These are phyloP conservation scores for Sinocyclocheilus anophthalmus DNA, from an alignment of 2,113 vertebrate genomes.

Conservation along the genomic window DNA sequence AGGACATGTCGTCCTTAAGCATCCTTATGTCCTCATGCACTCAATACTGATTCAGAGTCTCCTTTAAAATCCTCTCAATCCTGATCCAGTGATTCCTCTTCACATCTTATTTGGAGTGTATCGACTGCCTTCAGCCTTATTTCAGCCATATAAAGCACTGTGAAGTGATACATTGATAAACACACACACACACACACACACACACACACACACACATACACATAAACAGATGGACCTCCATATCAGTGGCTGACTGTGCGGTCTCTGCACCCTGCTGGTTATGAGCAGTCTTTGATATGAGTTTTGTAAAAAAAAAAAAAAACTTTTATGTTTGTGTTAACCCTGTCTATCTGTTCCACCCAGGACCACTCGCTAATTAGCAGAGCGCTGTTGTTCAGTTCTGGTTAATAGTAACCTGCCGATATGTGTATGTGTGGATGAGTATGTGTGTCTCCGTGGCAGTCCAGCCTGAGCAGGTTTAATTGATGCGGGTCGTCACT, in stretches of 20 bases:
- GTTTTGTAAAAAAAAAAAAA: conserved; percentile 12
- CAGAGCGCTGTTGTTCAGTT: conserved; percentile 7
- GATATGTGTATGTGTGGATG: conserved; percentile 29
- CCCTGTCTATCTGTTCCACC: conserved; percentile 29
- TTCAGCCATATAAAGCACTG: neutral
- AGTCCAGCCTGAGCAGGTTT: conserved; percentile 57
- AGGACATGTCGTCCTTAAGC: conserved; percentile 25
- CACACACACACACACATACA: conserved; percentile 3
- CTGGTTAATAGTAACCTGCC: conserved; percentile 31
- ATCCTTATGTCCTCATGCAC: conserved; percentile 6
- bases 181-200: conserved; percentile 42
- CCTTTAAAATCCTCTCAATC: conserved; percentile 26
- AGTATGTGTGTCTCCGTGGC: conserved; percentile 46
- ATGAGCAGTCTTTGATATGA: conserved; percentile 7
- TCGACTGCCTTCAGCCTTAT: conserved; percentile 19
- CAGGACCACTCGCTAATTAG: conserved; percentile 48
- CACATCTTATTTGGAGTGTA: conserved; percentile 22
- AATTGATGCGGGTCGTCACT: conserved; percentile 62
- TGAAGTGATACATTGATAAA: conserved; percentile 10
- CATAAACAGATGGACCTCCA: neutral
- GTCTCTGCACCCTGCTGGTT: neutral
- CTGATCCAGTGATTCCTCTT: conserved; percentile 14
- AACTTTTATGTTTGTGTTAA: conserved; percentile 36
- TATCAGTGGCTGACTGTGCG: neutral
- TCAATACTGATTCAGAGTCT: neutral